Percentiles rank a stretch among this genome's conserved stretches.
Evolutionary conservation across 2,797 vertebrate species (phyloP).

Genomic region (Muraenolepis orangiensis): DNA sequence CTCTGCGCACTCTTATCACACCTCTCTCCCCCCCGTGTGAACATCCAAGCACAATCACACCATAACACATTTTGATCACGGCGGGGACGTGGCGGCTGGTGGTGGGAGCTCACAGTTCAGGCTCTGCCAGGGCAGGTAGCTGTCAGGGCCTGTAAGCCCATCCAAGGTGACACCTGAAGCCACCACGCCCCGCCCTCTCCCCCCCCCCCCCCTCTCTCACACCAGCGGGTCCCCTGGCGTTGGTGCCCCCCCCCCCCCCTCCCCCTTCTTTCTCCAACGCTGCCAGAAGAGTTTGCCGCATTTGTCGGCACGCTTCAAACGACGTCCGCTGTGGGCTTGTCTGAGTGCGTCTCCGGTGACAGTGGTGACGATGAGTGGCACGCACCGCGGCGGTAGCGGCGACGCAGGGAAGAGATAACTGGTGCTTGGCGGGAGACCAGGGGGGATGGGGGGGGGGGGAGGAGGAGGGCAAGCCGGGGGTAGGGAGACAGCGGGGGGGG

Average conservation of each 20-base stretch:
- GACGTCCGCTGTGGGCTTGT: neutral
- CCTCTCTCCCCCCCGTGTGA: neutral
- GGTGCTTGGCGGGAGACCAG: neutral
- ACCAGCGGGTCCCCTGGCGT: neutral
- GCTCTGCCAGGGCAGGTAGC: neutral
- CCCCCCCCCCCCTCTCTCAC: neutral
- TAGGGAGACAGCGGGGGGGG: too few relatives aligned
- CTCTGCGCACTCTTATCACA: neutral
- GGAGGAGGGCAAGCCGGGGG: neutral
- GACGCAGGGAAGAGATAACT: conserved; percentile 14
- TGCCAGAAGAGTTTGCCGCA: conserved; percentile 14
- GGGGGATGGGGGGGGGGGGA: neutral
- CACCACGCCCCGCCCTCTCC: conserved; percentile 14
- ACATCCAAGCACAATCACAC: neutral
- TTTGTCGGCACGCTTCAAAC: conserved; percentile 27
- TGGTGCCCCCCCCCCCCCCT: conserved; percentile 21
- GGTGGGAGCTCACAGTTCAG: neutral
- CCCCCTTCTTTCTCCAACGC: conserved; percentile 3
- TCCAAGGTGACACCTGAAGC: neutral
- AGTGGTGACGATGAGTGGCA: conserved; percentile 30
- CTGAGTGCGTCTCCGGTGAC: conserved; percentile 23
- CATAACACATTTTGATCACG: neutral
- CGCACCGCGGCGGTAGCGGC: neutral
- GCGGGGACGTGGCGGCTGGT: neutral
- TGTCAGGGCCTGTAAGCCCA: neutral